Base-by-base conservation (phyloP, 2,888 invertebrate species). In the Charanyca ferruginea region DNA sequence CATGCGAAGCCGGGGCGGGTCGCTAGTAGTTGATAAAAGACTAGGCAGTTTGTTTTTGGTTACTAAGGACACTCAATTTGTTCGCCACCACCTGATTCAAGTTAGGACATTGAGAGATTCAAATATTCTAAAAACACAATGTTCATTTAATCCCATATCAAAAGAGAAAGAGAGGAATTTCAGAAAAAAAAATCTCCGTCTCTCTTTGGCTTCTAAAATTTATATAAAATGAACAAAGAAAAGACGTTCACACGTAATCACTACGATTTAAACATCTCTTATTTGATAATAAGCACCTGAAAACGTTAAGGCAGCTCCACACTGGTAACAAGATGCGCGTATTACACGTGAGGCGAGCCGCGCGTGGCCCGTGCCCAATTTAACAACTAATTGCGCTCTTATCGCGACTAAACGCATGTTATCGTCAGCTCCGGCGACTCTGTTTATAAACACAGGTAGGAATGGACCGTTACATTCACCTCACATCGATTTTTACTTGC, bases 361-460 rank as follows among this genome's bases (percentile, higher is more conserved):
- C 42, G 53, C 71, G 57, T 69, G 47, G 44, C 71, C 59, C 70
- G 79, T 81, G 82, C 78, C 78, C 76, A 82, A 78, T 83, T 78
- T 84, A 84, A 83, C 77, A 65, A 79, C 77, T 82, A 83, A 80
- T 82, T 76, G 73, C 77, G 25, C 54, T 68, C 72, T 85, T 85
- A 85, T 85, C 85, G 83, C 72, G 58, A 11, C 69, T 70, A 71
- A 77, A 78, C 80, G 77, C 82, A 63, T 53, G 72, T 73, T 80
- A 77, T 79, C 80, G 79, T 77, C 70, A 63, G 64, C 69, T 20
- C 59, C 60, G 57, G 18, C 78, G 67, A 48, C 45, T 55, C 23
- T 85, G 85, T 86, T 86, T 85, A 84, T 79, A 86, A 85, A 86
- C 81, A 85, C 44, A 23, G 73, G 76, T 75, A 77, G 63, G 76